Percentiles rank a stretch among this genome's conserved stretches.
Evolutionary conservation across 2,113 vertebrate species (phyloP).

Genomic region (Phycodurus eques): DNA sequence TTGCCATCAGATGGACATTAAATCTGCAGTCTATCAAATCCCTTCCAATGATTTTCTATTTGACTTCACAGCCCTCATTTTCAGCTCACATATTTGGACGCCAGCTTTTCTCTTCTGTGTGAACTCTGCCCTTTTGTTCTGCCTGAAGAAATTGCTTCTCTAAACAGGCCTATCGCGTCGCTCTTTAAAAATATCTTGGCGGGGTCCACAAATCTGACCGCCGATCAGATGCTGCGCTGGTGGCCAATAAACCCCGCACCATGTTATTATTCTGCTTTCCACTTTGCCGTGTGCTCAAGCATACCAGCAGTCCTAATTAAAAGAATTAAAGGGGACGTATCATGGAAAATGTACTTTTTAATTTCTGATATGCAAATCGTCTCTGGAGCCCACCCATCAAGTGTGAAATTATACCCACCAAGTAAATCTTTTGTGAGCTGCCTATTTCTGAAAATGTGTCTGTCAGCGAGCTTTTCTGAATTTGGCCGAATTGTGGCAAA

Average conservation of each 20-base stretch:
- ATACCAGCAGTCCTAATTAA: constrained; percentile 41
- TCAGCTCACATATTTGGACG: constrained; percentile 36
- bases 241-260: constrained; percentile 26
- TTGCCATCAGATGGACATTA: constrained; percentile 59
- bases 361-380: background rate
- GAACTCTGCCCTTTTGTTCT: constrained; percentile 60
- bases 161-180: constrained; percentile 45
- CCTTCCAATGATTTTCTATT: constrained; percentile 62
- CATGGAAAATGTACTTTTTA: background rate
- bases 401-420: background rate
- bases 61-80: constrained; percentile 41
- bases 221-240: constrained; percentile 31
- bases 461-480: too few relatives aligned
- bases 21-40: constrained; percentile 71
- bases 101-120: constrained; percentile 36
- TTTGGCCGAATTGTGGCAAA: background rate
- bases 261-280: constrained; percentile 28
- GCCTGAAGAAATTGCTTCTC: constrained; percentile 51
- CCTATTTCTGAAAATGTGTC: too few relatives aligned
- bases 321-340: constrained; percentile 10
- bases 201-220: constrained; percentile 33
- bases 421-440: background rate
- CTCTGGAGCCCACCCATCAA: background rate
- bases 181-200: constrained; percentile 51
- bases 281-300: background rate